Conservation (phyloP, 1,140 invertebrate species). For the Platorchestia sp. region DNA sequence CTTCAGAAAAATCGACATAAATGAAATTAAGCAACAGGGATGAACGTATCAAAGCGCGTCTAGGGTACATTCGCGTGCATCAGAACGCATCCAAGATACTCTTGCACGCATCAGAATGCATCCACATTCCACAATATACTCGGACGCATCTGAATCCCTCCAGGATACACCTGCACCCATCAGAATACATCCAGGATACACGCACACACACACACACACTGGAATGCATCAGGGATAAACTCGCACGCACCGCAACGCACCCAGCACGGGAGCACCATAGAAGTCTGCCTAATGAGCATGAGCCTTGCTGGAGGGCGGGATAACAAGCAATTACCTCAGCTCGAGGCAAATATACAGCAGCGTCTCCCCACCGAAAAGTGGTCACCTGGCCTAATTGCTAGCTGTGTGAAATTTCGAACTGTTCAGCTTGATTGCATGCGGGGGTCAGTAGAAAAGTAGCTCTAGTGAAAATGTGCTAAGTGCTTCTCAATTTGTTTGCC, state of each 20-base stretch:
- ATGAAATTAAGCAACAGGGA: not conserved
- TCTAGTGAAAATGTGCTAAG: too few species aligned
- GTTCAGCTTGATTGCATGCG: not conserved
- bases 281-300: not conserved
- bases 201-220: not conserved
- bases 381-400: not conserved
- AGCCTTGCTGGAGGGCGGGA: not conserved
- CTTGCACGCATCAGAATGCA: not conserved
- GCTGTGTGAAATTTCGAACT: not conserved
- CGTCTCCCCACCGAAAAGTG: not conserved
- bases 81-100: not conserved
- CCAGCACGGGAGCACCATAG: not conserved
- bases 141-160: not conserved
- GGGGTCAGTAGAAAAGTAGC: too few species aligned
- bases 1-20: not conserved
- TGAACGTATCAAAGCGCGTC: not conserved
- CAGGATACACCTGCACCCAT: not conserved
- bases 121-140: not conserved
- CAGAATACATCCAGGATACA: not conserved
- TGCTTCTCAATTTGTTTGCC: too few species aligned
- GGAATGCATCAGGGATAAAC: not conserved
- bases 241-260: not conserved
- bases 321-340: not conserved
- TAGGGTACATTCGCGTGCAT: not conserved
- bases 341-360: not conserved